phyloP scores from a whole-genome alignment of 2,797 vertebrate species.

The Muscicapa striata region DNA sequence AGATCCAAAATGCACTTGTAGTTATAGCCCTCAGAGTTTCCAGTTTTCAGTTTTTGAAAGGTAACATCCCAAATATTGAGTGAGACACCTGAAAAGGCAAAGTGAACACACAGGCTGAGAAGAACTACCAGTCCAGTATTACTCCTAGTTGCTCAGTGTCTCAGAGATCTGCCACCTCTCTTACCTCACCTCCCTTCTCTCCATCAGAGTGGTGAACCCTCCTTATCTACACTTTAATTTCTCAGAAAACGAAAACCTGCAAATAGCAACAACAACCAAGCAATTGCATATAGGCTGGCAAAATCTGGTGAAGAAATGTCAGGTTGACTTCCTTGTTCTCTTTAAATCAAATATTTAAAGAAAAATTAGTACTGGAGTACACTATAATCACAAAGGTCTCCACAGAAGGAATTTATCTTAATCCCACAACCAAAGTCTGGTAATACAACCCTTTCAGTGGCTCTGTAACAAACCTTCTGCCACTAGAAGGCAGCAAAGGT shows the following conservation, averaged over 20 bases:
- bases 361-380: not conserved
- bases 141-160: not conserved
- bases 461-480: not conserved
- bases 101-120: not conserved
- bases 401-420: not conserved
- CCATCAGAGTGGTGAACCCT: accelerated
- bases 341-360: not conserved
- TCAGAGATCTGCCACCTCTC: not conserved
- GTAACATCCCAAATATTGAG: not conserved
- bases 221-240: accelerated
- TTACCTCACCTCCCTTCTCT: not conserved
- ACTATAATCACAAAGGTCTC: not conserved
- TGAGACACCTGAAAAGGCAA: not conserved
- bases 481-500: slow-evolving; percentile 53
- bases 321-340: not conserved
- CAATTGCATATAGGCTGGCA: not conserved
- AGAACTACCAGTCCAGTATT: not conserved
- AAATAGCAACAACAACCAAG: not conserved
- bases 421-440: not conserved
- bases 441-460: accelerated
- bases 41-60: not conserved
- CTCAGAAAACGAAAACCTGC: not conserved
- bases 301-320: not conserved
- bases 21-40: not conserved
- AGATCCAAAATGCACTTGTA: not conserved